Evolutionary conservation across 2,888 invertebrate species (phyloP).

Genomic region (Thymelicus sylvestris): DNA sequence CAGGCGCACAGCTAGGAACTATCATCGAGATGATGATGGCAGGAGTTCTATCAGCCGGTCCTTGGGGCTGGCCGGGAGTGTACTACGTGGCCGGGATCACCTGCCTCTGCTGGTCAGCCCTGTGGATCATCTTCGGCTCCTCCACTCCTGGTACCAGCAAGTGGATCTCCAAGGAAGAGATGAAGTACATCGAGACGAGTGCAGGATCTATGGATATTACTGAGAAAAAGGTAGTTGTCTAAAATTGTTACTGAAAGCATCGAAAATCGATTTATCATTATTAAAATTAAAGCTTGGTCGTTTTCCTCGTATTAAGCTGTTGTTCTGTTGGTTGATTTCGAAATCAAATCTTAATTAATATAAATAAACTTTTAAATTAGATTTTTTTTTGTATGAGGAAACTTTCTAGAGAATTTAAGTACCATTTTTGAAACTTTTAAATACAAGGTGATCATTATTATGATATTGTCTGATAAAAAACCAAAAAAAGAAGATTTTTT

Average conservation of each 20-base stretch:
- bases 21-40: slow-evolving; percentile 90
- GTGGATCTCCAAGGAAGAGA: slow-evolving; percentile 87
- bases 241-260: background rate
- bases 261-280: no score
- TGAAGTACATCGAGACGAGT: slow-evolving; percentile 87
- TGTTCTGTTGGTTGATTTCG: no score
- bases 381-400: no score
- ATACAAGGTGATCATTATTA: no score
- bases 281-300: no score
- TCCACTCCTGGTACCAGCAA: slow-evolving; percentile 86
- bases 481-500: no score
- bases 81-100: slow-evolving; percentile 90
- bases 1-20: slow-evolving; percentile 93
- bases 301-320: no score
- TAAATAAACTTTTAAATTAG: no score
- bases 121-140: slow-evolving; percentile 87
- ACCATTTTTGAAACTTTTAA: no score
- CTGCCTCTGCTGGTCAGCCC: slow-evolving; percentile 86
- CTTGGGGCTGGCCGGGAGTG: slow-evolving; percentile 91
- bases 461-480: no score
- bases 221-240: slow-evolving; percentile 52
- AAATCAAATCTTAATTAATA: no score
- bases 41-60: slow-evolving; percentile 88
- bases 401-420: no score
- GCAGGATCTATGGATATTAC: slow-evolving; percentile 64